These are phyloP conservation scores for Melanophora roralis DNA, from an alignment of 2,888 invertebrate genomes.

Conservation along the genomic window DNA sequence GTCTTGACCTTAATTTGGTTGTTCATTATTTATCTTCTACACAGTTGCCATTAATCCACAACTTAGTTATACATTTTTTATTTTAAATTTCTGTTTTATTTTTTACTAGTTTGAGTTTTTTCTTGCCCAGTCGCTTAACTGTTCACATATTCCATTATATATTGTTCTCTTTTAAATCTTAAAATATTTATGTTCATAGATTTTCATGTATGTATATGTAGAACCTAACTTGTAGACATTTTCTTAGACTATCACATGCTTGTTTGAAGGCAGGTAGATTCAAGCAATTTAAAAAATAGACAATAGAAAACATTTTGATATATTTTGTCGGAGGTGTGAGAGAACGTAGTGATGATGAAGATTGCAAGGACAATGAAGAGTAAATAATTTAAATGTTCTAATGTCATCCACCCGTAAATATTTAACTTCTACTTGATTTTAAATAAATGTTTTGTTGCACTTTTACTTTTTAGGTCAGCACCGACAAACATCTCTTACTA, in stretches of 20 bases:
- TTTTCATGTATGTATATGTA: not conserved
- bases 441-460: constrained; percentile 32
- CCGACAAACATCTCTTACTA: constrained; percentile 25
- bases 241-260: too few species aligned
- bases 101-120: too few species aligned
- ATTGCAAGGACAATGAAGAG: not conserved
- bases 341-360: not conserved
- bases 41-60: too few species aligned
- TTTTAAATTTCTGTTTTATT: too few species aligned
- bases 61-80: too few species aligned
- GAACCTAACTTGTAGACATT: not conserved
- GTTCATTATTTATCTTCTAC: too few species aligned
- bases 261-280: too few species aligned
- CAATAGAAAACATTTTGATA: not conserved
- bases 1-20: too few species aligned
- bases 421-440: constrained; percentile 28
- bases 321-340: not conserved
- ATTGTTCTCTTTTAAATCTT: not conserved
- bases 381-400: constrained; percentile 52
- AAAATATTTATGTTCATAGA: not conserved
- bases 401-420: constrained; percentile 41
- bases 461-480: constrained; percentile 43
- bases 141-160: constrained; percentile 16
- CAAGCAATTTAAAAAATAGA: not conserved
- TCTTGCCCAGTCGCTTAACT: not conserved